phyloP scores from a whole-genome alignment of 2,888 invertebrate genomes.

The Syritta pipiens region DNA sequence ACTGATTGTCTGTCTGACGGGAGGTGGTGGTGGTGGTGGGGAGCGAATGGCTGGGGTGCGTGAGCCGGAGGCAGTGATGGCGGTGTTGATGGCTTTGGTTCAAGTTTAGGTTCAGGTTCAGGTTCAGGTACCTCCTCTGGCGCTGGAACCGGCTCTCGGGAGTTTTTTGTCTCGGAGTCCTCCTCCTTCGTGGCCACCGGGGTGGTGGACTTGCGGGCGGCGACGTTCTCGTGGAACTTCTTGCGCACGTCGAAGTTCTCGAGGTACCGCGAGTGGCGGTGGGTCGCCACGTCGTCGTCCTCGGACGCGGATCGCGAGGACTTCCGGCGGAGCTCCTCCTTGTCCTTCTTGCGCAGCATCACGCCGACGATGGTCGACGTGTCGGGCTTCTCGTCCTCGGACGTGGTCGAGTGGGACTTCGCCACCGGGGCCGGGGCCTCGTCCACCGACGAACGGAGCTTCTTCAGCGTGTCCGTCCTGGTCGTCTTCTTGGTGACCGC shows the following conservation, averaged over 20 bases:
- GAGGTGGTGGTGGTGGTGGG: slow-evolving; percentile 38
- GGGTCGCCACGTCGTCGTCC: slow-evolving; percentile 74
- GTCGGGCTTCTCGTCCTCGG: slow-evolving; percentile 76
- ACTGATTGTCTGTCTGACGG: slow-evolving; percentile 73
- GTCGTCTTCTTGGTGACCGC: slow-evolving; percentile 26
- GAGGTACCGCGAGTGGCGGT: slow-evolving; percentile 77
- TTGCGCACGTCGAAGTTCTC: slow-evolving; percentile 78
- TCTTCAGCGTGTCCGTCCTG: slow-evolving; percentile 50
- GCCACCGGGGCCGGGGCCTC: slow-evolving; percentile 41
- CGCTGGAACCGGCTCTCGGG: slow-evolving; percentile 49
- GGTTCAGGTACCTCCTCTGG: slow-evolving; percentile 70
- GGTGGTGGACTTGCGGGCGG: slow-evolving; percentile 74
- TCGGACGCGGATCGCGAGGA: slow-evolving; percentile 76
- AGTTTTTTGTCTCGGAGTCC: slow-evolving; percentile 32
- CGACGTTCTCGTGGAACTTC: slow-evolving; percentile 76
- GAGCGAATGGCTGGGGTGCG: too few species aligned
- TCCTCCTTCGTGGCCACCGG: slow-evolving; percentile 66
- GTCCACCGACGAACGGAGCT: slow-evolving; percentile 62
- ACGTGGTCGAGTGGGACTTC: slow-evolving; percentile 74
- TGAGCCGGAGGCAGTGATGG: slow-evolving; percentile 69
- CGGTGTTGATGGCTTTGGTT: slow-evolving; percentile 69
- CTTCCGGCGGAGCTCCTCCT: slow-evolving; percentile 71
- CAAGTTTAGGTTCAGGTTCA: slow-evolving; percentile 71
- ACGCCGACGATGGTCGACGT: slow-evolving; percentile 71
- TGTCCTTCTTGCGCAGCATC: slow-evolving; percentile 74